A percentile compares a stretch with the other conserved stretches of the same genome.
phyloP scores from a whole-genome alignment of 2,797 vertebrate species.

The Mormyrus proboscirostris region DNA sequence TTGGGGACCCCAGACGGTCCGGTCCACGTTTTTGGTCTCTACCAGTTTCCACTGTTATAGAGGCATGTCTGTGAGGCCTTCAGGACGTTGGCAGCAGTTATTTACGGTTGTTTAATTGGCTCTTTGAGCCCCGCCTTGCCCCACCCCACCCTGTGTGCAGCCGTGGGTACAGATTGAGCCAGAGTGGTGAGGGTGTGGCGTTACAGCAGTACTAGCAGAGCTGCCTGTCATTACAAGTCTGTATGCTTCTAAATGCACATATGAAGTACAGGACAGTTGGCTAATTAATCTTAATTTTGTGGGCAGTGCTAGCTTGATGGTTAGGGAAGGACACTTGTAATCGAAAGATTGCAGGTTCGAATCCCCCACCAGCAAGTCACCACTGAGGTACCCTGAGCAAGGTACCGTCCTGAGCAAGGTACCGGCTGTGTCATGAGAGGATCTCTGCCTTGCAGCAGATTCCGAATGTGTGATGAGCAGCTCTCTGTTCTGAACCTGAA shows the following conservation, averaged over 20 bases:
- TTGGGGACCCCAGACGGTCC: background rate
- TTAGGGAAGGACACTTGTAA: no score
- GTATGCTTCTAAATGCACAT: background rate
- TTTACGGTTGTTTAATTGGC: background rate
- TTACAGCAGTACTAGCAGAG: background rate
- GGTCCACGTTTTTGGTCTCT: background rate
- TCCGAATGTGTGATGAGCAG: no score
- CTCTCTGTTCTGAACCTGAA: background rate
- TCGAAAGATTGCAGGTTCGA: no score
- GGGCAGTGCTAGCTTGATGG: no score
- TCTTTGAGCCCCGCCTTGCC: background rate
- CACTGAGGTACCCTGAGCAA: no score
- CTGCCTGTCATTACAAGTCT: slow-evolving; percentile 2
- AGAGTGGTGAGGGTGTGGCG: background rate
- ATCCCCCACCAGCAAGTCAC: no score
- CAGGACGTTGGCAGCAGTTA: background rate
- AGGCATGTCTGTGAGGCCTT: background rate
- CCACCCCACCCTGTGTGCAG: background rate
- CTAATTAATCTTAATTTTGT: background rate
- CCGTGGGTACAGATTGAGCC: background rate
- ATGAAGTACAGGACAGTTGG: background rate
- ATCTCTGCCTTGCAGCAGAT: no score
- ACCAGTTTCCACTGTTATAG: background rate
- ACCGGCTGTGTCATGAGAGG: no score
- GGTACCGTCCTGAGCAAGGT: no score